Base-by-base conservation (phyloP, 2,797 vertebrate genomes). In the Sebastes oblongus region DNA sequence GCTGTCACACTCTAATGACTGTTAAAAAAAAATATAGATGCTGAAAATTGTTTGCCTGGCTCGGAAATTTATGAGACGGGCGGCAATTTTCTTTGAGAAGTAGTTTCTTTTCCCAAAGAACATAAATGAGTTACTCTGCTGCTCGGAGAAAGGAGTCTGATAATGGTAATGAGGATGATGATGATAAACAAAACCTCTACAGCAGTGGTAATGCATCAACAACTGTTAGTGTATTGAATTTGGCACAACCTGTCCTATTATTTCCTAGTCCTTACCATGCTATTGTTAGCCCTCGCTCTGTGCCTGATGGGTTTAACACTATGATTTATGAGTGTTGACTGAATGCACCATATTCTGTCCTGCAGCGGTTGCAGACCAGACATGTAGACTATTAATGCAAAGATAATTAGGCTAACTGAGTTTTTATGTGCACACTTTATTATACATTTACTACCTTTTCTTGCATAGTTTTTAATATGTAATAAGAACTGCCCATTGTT, bases 1-100 rank as follows among this genome's bases (percentile, higher is more conserved):
- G 83, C 86, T 89, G 91, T 91, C 88, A 79, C 77, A 74, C 71
- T 80, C 62, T 79, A 84, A 90, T 83, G 80, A 86, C 64, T 80
- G 59, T 76, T 79, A 55, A 59, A 78, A 85, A 12, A 62, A 22
- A 22, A 82, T 81, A 74, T 52, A 46, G 76, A 86, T 66, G 54
- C 52, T 58, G 72, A 76, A 87, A 84, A 88, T 66, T 75, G 72
- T 87, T 79, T 65, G 80, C 64, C 59, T 75, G 66, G 55, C 62
- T 82, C 24, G 14, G 54, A 81, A 42, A 86, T 87, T 22, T 88
- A 89, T 83, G 76, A 81, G 65, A 78, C 66, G 62, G 74, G 78
- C 75, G 27, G 64, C 61, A 78, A 80, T 88, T 90, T 86, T 66
- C 75, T 83, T 59, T 81, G 25, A 72, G 78, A 81, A 78, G 59